Evolutionary conservation across 35 echinoderm and acorn worm genomes (phyloP).

Genomic region (Lytechinus variegatus): DNA sequence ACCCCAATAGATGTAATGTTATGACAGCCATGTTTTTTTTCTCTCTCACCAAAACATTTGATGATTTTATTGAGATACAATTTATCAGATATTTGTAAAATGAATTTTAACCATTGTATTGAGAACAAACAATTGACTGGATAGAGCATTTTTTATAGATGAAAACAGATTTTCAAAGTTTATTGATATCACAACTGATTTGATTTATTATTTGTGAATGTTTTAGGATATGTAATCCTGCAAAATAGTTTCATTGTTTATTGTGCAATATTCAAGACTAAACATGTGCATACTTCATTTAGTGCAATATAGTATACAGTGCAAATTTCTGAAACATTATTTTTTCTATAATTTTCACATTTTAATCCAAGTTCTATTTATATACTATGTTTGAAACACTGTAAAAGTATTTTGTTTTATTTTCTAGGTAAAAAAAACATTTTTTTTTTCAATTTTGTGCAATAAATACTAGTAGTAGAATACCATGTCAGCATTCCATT

Average conservation of each 20-base stretch:
- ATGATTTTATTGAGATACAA: no score
- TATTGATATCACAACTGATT: background rate
- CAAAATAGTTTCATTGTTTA: background rate
- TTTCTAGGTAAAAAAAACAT: no score
- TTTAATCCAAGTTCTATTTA: background rate
- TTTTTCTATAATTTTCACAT: background rate
- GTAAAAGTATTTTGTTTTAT: background rate
- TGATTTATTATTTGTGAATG: background rate
- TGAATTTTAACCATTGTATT: no score
- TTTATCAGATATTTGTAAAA: no score
- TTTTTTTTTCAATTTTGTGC: background rate
- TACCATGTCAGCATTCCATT: background rate
- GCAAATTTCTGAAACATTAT: background rate
- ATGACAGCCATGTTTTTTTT: no score
- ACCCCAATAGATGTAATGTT: no score
- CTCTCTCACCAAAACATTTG: no score
- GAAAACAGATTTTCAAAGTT: background rate
- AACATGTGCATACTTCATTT: background rate
- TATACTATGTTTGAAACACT: background rate
- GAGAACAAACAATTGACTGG: no score
- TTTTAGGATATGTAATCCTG: background rate
- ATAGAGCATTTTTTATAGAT: no score
- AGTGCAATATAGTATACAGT: background rate
- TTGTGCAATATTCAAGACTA: background rate
- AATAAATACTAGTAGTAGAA: background rate